These are phyloP conservation scores for Montipora cactus DNA, from an alignment of 64 coral and sea anemone genomes.

Conservation along the genomic window DNA sequence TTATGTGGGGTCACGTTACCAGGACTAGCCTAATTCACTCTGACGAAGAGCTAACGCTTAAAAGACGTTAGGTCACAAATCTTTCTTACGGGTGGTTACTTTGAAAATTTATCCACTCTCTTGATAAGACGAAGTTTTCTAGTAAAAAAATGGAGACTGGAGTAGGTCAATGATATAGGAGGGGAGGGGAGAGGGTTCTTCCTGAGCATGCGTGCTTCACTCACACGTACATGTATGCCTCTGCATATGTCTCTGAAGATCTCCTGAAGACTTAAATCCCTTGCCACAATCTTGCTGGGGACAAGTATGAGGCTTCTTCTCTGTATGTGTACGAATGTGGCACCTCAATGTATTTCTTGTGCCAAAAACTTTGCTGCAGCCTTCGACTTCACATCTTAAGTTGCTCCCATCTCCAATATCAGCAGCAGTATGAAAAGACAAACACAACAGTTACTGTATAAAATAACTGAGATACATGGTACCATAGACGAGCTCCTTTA, in stretches of 20 bases:
- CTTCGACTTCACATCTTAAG: background rate
- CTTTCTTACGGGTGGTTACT: too few species aligned
- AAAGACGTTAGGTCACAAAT: too few species aligned
- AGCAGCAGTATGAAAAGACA: background rate
- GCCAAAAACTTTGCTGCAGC: background rate
- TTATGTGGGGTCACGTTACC: too few species aligned
- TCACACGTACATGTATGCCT: background rate
- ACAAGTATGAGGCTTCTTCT: background rate
- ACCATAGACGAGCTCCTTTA: too few species aligned
- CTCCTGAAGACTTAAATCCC: background rate
- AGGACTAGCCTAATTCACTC: too few species aligned
- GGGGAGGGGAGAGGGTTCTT: too few species aligned
- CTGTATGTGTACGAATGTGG: background rate
- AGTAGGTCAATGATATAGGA: too few species aligned
- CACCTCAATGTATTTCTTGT: background rate
- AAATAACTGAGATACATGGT: background rate
- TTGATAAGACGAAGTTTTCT: too few species aligned
- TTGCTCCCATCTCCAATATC: background rate
- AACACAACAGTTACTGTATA: background rate
- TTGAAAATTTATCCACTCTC: too few species aligned
- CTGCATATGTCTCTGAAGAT: background rate
- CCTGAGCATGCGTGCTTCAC: too few species aligned
- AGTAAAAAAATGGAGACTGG: too few species aligned
- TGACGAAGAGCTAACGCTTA: too few species aligned
- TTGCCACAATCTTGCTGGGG: slow-evolving; percentile 2